Conservation (phyloP, 2,797 vertebrate species). For the Hoplostethus atlanticus region DNA sequence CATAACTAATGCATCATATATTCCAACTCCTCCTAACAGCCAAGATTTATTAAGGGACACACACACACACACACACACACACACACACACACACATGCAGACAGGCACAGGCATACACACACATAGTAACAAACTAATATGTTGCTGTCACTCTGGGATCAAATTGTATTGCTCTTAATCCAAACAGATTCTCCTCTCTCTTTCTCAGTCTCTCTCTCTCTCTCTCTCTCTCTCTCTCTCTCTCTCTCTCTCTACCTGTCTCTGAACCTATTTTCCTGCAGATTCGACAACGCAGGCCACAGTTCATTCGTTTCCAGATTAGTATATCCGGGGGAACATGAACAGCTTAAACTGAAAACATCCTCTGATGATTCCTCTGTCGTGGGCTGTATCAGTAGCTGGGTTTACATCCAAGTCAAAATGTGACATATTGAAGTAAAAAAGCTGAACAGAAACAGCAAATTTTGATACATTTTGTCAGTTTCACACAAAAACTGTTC, state of each 20-base stretch:
- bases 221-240: conserved; percentile 12
- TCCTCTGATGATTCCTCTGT: too few relatives aligned
- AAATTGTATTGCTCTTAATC: conserved; percentile 44
- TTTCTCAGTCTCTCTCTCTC: conserved; percentile 6
- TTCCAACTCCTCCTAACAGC: conserved; percentile 41
- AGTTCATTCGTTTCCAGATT: not conserved
- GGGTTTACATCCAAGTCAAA: too few relatives aligned
- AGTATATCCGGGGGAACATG: not conserved
- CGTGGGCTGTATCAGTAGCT: too few relatives aligned
- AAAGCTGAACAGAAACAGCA: too few relatives aligned
- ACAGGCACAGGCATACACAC: not conserved
- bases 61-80: conserved; percentile 10
- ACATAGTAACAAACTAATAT: conserved; percentile 13
- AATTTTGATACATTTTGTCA: too few relatives aligned
- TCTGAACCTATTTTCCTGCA: conserved; percentile 8
- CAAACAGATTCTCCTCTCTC: conserved; percentile 11
- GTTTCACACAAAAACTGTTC: too few relatives aligned
- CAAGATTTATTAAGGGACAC: conserved; percentile 51
- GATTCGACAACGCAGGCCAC: conserved; percentile 4
- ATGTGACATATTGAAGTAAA: too few relatives aligned
- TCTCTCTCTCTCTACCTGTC: conserved; percentile 13
- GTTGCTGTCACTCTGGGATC: conserved; percentile 44
- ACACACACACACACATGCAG: conserved; percentile 17
- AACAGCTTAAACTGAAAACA: not conserved
- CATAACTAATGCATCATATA: conserved; percentile 46